Conservation (phyloP, 1,140 invertebrate genomes). For the Globodera ellingtonae region DNA sequence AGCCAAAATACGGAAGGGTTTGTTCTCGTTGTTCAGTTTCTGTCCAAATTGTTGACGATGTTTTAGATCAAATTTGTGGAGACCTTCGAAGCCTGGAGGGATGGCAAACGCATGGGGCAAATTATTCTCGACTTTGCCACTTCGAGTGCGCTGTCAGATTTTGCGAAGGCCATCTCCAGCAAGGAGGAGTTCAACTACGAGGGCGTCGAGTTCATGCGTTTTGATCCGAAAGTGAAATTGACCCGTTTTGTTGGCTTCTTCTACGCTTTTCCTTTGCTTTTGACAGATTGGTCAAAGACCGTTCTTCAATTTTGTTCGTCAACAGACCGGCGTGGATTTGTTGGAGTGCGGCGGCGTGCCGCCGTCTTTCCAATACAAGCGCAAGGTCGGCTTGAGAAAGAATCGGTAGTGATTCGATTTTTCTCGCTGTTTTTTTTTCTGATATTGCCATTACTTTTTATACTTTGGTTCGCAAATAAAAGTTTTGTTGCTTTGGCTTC, state of each 20-base stretch:
- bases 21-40: not conserved
- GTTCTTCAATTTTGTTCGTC: slow-evolving; percentile 11
- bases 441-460: not conserved
- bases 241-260: not conserved
- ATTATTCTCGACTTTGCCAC: slow-evolving; percentile 20
- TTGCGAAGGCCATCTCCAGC: slow-evolving; percentile 1
- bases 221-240: slow-evolving; percentile 9
- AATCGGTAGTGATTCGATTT: not conserved
- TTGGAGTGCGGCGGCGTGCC: slow-evolving; percentile 17
- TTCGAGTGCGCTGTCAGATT: not conserved
- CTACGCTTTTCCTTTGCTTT: not conserved
- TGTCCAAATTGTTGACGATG: too few relatives aligned
- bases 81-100: slow-evolving; percentile 24
- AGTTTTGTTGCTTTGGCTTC: not conserved
- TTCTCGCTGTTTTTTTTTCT: not conserved
- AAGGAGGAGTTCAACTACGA: slow-evolving; percentile 18
- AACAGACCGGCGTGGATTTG: slow-evolving; percentile 21
- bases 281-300: slow-evolving; percentile 1
- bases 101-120: slow-evolving; percentile 7
- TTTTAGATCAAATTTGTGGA: slow-evolving; percentile 21
- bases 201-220: slow-evolving; percentile 13
- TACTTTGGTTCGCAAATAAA: not conserved
- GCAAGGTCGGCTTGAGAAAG: slow-evolving; percentile 1
- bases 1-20: not conserved
- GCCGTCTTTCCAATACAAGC: slow-evolving; percentile 12